These are phyloP conservation scores for Melanotaenia nigrans DNA, from an alignment of 2,797 vertebrate genomes.

Conservation along the genomic window DNA sequence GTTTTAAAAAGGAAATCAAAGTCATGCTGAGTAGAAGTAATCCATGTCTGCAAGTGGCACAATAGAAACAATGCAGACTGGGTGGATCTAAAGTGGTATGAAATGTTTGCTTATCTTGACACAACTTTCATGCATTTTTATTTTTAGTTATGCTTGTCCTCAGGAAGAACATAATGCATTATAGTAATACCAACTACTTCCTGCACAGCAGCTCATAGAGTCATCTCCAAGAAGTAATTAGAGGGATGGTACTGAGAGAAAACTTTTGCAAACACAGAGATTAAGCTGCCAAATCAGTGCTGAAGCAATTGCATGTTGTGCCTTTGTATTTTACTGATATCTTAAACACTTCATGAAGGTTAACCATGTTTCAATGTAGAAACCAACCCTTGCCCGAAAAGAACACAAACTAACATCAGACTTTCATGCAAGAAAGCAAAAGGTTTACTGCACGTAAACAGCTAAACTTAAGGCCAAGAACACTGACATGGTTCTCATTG, in stretches of 20 bases:
- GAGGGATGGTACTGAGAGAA: slow-evolving; percentile 16
- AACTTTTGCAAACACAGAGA: slow-evolving; percentile 10
- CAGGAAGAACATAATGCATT: slow-evolving; percentile 23
- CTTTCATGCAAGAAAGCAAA: slow-evolving; percentile 4
- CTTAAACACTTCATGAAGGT: slow-evolving; percentile 9
- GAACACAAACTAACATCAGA: neutral
- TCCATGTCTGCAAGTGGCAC: slow-evolving; percentile 1
- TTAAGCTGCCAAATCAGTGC: neutral
- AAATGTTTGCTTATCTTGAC: slow-evolving; percentile 9
- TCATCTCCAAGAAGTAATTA: slow-evolving; percentile 72
- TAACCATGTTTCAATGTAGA: neutral
- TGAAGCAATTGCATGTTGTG: slow-evolving; percentile 2
- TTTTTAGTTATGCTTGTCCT: neutral
- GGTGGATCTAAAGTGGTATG: neutral
- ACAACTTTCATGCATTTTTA: neutral
- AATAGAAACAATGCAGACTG: neutral
- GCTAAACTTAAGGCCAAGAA: neutral
- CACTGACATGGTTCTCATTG: slow-evolving; percentile 11
- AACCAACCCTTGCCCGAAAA: slow-evolving; percentile 5
- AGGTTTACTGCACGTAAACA: slow-evolving; percentile 11
- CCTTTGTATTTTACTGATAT: neutral
- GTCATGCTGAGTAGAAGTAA: slow-evolving; percentile 36
- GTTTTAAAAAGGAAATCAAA: slow-evolving; percentile 25
- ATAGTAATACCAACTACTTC: slow-evolving; percentile 77
- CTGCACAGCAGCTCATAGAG: slow-evolving; percentile 56